Conservation (phyloP, 1,140 invertebrate genomes). For the Drosophila mojavensis region DNA sequence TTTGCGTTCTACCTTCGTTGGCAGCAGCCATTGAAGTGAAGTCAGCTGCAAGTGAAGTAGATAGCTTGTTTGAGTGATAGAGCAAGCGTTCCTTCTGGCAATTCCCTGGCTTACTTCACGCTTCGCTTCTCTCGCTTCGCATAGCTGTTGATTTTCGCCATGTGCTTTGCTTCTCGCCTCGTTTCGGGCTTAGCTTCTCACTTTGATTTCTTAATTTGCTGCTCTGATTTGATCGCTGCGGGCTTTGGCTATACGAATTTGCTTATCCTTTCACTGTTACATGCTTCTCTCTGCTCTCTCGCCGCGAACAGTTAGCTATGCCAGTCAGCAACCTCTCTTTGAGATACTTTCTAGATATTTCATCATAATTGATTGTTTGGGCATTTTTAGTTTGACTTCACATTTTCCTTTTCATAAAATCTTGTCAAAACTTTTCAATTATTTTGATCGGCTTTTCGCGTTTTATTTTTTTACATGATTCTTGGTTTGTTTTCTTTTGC, state of each 20-base stretch:
- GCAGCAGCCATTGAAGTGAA: background rate
- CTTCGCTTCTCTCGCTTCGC: background rate
- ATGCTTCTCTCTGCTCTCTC: background rate
- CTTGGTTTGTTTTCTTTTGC: background rate
- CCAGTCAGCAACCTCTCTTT: background rate
- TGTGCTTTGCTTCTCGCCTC: background rate
- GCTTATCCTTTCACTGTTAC: background rate
- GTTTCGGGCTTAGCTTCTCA: background rate
- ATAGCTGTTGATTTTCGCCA: background rate
- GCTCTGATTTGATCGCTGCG: background rate
- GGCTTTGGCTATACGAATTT: background rate
- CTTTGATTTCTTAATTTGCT: background rate
- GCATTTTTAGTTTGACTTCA: too few relatives aligned
- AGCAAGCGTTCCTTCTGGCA: background rate
- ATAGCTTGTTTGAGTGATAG: constrained; percentile 1
- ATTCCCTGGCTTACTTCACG: background rate
- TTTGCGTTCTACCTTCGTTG: constrained; percentile 3
- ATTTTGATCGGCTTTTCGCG: background rate
- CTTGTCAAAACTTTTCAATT: too few relatives aligned
- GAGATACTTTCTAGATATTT: background rate
- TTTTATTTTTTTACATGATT: background rate
- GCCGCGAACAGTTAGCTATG: too few relatives aligned
- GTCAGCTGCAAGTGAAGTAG: background rate
- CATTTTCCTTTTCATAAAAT: background rate
- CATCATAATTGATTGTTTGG: background rate